These are phyloP conservation scores for Philhelius pedissequus DNA, from an alignment of 2,888 invertebrate genomes.

Conservation along the genomic window DNA sequence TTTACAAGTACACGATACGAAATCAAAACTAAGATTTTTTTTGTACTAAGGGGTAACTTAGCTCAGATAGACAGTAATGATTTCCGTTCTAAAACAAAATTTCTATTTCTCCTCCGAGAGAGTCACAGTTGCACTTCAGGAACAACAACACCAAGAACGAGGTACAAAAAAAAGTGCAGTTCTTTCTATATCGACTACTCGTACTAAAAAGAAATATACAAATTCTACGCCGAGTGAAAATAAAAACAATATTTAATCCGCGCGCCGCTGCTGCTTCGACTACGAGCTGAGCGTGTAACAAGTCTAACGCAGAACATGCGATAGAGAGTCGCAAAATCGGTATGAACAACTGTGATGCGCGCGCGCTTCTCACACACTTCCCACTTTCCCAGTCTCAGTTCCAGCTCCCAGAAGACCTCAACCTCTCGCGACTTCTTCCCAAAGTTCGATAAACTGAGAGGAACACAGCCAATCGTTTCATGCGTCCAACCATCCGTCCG, in stretches of 20 bases:
- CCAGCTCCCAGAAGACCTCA: slow-evolving; percentile 33
- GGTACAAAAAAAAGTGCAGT: slow-evolving; percentile 16
- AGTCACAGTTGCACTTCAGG: slow-evolving; percentile 11
- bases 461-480: background rate
- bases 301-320: slow-evolving; percentile 50
- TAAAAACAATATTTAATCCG: slow-evolving; percentile 33
- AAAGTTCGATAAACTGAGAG: slow-evolving; percentile 66
- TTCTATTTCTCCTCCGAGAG: slow-evolving; percentile 31
- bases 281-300: slow-evolving; percentile 41
- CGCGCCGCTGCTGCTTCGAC: slow-evolving; percentile 2
- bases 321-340: slow-evolving; percentile 52
- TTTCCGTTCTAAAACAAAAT: slow-evolving; percentile 61
- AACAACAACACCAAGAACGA: background rate
- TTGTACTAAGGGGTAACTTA: background rate
- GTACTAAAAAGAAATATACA: background rate
- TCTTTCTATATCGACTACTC: too few species aligned
- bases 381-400: too few species aligned
- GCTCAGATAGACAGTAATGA: background rate
- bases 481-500: background rate
- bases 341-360: slow-evolving; percentile 66
- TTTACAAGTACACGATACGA: slow-evolving; percentile 49
- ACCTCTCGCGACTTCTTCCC: slow-evolving; percentile 51
- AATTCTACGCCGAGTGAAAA: background rate
- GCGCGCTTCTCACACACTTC: slow-evolving; percentile 57
- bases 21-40: slow-evolving; percentile 46